A percentile compares a stretch with the other conserved stretches of the same genome.
Conservation (phyloP, 1,140 invertebrate species). For the Colletes gigas region DNA sequence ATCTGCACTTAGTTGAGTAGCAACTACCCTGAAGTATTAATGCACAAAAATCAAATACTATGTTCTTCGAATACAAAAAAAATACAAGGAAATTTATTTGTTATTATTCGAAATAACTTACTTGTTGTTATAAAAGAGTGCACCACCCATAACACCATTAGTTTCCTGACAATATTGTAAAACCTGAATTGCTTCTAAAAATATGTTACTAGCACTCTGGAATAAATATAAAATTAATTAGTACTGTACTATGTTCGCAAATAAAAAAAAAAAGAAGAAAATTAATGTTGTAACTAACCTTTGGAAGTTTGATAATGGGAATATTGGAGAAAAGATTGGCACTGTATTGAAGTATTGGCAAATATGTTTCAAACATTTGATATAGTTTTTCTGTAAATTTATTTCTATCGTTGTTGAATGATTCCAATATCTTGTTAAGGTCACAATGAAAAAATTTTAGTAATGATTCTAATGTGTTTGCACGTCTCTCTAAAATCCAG, state of each 20-base stretch:
- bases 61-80: constrained; percentile 8
- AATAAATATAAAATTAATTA: constrained; percentile 59
- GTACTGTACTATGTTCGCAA: not conserved
- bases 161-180: constrained; percentile 89
- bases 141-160: constrained; percentile 88
- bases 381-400: constrained; percentile 89
- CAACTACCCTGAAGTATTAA: constrained; percentile 86
- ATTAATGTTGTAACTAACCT: constrained; percentile 81
- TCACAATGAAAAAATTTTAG: constrained; percentile 90
- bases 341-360: constrained; percentile 89
- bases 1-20: constrained; percentile 87
- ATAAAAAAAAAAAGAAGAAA: constrained; percentile 1
- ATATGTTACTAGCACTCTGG: constrained; percentile 90
- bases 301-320: constrained; percentile 88
- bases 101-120: constrained; percentile 72
- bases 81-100: not conserved
- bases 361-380: constrained; percentile 91
- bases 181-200: constrained; percentile 90
- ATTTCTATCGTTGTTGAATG: constrained; percentile 83
- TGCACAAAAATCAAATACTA: constrained; percentile 26
- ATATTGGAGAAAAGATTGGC: constrained; percentile 90
- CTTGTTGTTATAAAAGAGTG: constrained; percentile 92
- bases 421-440: constrained; percentile 85
- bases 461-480: constrained; percentile 86
- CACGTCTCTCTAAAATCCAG: constrained; percentile 88